phyloP scores from a whole-genome alignment of 2,888 invertebrate genomes.

The Brachylomia viminalis region DNA sequence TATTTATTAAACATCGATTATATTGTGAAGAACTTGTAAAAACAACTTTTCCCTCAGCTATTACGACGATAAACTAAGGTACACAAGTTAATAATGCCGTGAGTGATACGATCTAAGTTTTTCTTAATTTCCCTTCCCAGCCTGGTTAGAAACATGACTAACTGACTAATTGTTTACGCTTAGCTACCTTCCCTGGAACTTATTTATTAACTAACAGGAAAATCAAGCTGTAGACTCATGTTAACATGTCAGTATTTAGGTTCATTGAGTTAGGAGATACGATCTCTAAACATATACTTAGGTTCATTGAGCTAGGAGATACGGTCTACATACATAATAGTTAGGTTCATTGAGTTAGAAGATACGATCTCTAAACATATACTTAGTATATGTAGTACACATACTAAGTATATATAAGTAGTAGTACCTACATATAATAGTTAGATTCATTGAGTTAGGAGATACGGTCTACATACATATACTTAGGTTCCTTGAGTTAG shows the following conservation, averaged over 20 bases:
- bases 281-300: too few species aligned
- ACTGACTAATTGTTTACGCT: conserved; percentile 25
- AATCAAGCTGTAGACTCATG: background rate
- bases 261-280: background rate
- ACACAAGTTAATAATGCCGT: background rate
- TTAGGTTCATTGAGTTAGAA: too few species aligned
- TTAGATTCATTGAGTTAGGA: too few species aligned
- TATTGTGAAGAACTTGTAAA: background rate
- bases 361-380: too few species aligned
- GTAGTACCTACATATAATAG: too few species aligned
- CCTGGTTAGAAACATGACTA: conserved; percentile 1
- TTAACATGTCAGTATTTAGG: background rate
- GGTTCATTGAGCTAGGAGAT: too few species aligned
- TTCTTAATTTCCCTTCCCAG: conserved; percentile 15
- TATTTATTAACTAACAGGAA: background rate
- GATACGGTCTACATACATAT: too few species aligned
- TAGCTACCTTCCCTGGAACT: background rate
- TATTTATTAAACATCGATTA: background rate
- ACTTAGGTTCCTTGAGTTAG: too few species aligned
- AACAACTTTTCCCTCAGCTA: conserved; percentile 9
- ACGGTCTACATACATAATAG: too few species aligned
- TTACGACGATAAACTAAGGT: background rate
- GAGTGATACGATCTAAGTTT: conserved; percentile 29
- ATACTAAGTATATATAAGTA: too few species aligned
- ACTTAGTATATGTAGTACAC: too few species aligned